phyloP scores from a whole-genome alignment of 2,797 vertebrate species.

The Ceryle rudis region DNA sequence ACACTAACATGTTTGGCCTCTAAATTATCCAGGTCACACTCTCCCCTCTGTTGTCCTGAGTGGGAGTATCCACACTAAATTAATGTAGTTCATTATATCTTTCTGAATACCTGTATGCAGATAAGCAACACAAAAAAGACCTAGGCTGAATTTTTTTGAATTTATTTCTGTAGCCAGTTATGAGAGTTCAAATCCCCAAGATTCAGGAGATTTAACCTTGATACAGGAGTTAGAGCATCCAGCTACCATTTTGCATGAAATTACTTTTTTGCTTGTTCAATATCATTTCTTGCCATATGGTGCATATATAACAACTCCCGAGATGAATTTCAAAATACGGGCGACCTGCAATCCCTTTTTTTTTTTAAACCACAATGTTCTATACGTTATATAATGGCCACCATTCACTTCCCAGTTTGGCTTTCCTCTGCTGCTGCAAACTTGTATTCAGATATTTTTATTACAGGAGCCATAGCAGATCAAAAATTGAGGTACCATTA shows the following conservation, averaged over 20 bases:
- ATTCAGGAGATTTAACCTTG: neutral
- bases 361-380: accelerated
- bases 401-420: neutral
- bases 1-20: neutral
- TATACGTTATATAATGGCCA: neutral
- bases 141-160: neutral
- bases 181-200: neutral
- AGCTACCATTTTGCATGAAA: neutral
- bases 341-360: neutral
- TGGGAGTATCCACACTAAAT: neutral
- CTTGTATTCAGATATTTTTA: neutral
- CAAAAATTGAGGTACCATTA: neutral
- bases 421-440: neutral
- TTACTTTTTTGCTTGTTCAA: neutral
- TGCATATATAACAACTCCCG: neutral
- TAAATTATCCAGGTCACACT: neutral
- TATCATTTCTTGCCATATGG: neutral
- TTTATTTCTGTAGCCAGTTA: neutral
- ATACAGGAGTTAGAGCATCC: neutral
- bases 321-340: neutral
- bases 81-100: accelerated
- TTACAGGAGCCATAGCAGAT: neutral
- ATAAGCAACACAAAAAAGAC: neutral
- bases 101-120: neutral
- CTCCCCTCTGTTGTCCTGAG: neutral